Evolutionary conservation across 2,888 invertebrate genomes (phyloP).

Genomic region (Cryptus viduatorius): DNA sequence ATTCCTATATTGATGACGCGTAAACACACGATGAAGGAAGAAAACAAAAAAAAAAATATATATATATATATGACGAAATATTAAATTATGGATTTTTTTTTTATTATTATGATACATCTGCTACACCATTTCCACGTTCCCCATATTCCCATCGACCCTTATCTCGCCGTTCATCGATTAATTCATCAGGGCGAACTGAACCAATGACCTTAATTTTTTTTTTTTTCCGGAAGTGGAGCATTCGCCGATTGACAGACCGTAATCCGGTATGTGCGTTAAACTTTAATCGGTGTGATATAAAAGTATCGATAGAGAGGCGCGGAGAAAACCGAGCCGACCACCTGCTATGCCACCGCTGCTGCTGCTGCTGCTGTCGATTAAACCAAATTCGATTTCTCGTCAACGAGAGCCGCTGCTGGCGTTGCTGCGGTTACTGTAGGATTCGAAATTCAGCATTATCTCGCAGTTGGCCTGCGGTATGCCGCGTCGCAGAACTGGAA

Average conservation of each 20-base stretch:
- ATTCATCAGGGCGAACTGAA: conserved; percentile 44
- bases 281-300: conserved; percentile 29
- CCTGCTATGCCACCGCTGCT: conserved; percentile 26
- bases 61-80: conserved; percentile 63
- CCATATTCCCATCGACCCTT: conserved; percentile 1
- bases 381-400: conserved; percentile 62
- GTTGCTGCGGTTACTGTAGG: conserved; percentile 39
- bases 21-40: conserved; percentile 44
- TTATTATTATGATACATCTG: conserved; percentile 1
- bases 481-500: conserved; percentile 38
- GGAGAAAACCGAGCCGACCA: conserved; percentile 44
- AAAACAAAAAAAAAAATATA: conserved; percentile 59
- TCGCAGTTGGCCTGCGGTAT: conserved; percentile 55
- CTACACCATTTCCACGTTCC: background rate
- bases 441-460: conserved; percentile 69
- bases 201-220: conserved; percentile 42
- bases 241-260: conserved; percentile 27
- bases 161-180: conserved; percentile 30
- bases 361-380: conserved; percentile 55
- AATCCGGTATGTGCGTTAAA: conserved; percentile 41
- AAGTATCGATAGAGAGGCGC: conserved; percentile 24
- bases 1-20: conserved; percentile 63
- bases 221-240: conserved; percentile 31
- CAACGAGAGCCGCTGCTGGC: conserved; percentile 23
- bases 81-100: conserved; percentile 50